Base-by-base conservation (phyloP, 2,797 vertebrate genomes). In the Anomalospiza imberbis region DNA sequence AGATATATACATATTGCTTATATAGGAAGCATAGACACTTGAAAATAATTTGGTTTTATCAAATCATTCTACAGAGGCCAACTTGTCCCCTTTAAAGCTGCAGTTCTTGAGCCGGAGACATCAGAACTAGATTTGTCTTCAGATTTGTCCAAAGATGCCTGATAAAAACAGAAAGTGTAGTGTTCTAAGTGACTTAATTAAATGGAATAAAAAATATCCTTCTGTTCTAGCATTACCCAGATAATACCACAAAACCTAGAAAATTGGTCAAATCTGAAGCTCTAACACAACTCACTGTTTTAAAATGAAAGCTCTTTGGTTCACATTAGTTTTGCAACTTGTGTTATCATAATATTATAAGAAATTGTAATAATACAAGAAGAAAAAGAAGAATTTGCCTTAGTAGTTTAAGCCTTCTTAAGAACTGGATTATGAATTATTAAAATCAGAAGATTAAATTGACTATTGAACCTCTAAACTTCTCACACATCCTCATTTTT, bases 1-100 rank as follows among this genome's bases (percentile, higher is more conserved):
- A 96, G 91, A 89, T 68, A 92, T 57, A 79, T 94, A 96, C 85
- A 91, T 94, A 89, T 74, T 93, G 81, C 92, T 94, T 96, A 60
- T 72, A 94, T 50, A 82, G 84, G 81, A 93, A 92, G 89, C 79
- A 91, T n/a, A 92, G 95, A 88, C 85, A 89, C 81, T 96, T 92
- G 87, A 88, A 96, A 92, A 93, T 93, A 96, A 71, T 92, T 85
- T 93, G 85, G 25, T 90, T 96, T 95, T 51, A 74, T 77, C 61
- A 91, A 90, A 74, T 82, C 71, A 15, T 85, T 82, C 61, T 67
- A 38, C 34, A 91, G 47, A 88, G 87, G n/a, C 60, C 40, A 74
- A 57, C 36, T 79, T 79, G 26, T 77, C 63, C 61, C 17, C 58
- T 87, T 85, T 73, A 68, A 87, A 89, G 51, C 36, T 66, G 51